Conservation (phyloP, 2,113 vertebrate species). For the Columba janthina region DNA sequence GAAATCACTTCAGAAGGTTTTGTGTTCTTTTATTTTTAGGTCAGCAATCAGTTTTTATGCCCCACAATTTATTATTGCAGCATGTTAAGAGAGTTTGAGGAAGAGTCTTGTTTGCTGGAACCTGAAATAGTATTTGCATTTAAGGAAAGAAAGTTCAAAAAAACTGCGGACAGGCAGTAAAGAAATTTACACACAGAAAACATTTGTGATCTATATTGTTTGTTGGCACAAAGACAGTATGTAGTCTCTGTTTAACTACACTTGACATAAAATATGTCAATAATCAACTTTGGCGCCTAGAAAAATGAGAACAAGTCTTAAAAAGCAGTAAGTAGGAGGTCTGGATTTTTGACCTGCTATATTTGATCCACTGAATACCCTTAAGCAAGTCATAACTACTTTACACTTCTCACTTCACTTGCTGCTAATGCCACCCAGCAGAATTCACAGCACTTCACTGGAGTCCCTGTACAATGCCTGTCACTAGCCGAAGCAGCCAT, state of each 20-base stretch:
- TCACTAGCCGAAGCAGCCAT: rapidly evolving
- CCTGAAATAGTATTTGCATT: not conserved
- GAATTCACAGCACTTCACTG: not conserved
- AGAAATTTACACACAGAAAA: not conserved
- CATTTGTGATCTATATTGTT: not conserved
- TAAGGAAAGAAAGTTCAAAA: not conserved
- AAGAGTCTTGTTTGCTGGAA: not conserved
- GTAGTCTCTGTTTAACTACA: not conserved
- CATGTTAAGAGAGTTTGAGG: not conserved
- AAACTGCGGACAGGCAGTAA: not conserved
- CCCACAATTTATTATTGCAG: not conserved
- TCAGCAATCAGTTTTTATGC: not conserved
- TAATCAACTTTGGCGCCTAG: not conserved
- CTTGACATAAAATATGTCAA: not conserved
- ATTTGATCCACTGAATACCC: not conserved
- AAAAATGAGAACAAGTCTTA: not conserved
- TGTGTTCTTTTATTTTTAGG: not conserved
- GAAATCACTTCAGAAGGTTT: not conserved
- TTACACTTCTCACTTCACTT: not conserved
- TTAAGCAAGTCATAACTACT: not conserved
- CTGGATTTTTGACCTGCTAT: not conserved
- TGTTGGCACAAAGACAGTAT: not conserved
- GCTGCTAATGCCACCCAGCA: not conserved
- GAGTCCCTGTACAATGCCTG: not conserved
- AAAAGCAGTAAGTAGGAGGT: not conserved